Evolutionary conservation across 2,113 vertebrate genomes (phyloP).

Genomic region (Trichechus manatus): DNA sequence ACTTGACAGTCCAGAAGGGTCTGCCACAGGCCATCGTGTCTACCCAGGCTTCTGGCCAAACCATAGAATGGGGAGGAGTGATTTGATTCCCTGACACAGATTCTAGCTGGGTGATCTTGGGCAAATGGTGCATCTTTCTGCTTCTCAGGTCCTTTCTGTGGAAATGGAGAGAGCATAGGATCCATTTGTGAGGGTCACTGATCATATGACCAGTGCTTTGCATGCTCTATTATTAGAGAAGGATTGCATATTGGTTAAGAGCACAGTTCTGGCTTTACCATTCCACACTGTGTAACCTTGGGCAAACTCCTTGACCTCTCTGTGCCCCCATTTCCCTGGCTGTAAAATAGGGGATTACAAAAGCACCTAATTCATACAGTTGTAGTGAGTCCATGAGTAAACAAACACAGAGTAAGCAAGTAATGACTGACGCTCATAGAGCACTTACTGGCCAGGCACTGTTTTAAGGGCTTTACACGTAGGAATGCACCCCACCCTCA

Average conservation of each 20-base stretch:
- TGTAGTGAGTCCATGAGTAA: background rate
- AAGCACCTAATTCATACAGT: background rate
- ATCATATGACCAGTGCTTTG: background rate
- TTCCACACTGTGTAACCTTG: background rate
- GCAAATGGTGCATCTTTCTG: background rate
- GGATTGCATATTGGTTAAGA: background rate
- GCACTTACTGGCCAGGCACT: background rate
- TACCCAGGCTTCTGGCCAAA: background rate
- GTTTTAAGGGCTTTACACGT: background rate
- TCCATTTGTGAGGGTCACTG: background rate
- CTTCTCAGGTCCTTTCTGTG: background rate
- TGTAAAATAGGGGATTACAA: background rate
- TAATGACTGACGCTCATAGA: background rate
- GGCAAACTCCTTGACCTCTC: background rate
- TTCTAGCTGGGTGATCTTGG: constrained; percentile 17
- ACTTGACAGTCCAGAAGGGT: background rate
- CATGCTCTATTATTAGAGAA: background rate
- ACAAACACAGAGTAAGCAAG: background rate
- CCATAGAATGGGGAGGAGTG: background rate
- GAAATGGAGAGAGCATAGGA: background rate
- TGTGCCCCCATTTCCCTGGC: background rate
- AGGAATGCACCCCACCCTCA: background rate
- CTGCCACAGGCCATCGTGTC: background rate
- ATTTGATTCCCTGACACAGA: background rate
- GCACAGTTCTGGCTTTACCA: background rate